Base-by-base conservation (phyloP, 2,113 vertebrate genomes). In the Sinocyclocheilus maitianheensis region DNA sequence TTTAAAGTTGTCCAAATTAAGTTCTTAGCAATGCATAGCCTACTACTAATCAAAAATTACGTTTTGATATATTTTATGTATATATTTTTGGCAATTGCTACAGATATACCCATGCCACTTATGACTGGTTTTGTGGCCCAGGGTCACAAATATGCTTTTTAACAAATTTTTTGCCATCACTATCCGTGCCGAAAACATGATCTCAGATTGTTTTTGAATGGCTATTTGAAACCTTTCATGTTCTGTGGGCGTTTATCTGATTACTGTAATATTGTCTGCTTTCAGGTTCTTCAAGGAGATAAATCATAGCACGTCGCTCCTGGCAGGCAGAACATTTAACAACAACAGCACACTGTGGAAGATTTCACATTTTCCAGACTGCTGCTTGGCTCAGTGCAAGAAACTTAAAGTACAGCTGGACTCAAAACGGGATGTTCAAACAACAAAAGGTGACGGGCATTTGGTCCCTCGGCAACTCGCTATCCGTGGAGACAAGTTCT, bases 231-330 rank as follows among this genome's bases (percentile, higher is more conserved):
- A 22, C 26, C 30, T 24, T 83, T 60, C 34, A 22, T 58, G 46
- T 53, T 71, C 30, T 55, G 13, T 65, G 46, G 30, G 46, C 51
- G 13, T 40, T 74, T 34, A 83, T 74, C 81, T 72, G 81, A 83
- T 74, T 55, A 43, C 69, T 83, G 37, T 75, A 74, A 78, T 88
- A 43, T 60, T 89, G 83, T 92, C 94, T 91, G 93, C 87, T 88
- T 88, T 89, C 71, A 99, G 97, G 96, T 98, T 94, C 97, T 98
- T 93, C 97, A 97, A 95, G 96, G 96, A 92, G 97, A 97, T 97
- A 98, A 98, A 90, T 94, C 96, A 85, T 99, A 98, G 95, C 94
- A 92, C 89, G 87, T 60, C 86, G 91, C 88, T 80, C 46, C 37
- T 89, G 75, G 88, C 78, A 86, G 55, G 11, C 87, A 84, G 88